Base-by-base conservation (phyloP, 2,797 vertebrate species). In the Micrastur ruficollis region DNA sequence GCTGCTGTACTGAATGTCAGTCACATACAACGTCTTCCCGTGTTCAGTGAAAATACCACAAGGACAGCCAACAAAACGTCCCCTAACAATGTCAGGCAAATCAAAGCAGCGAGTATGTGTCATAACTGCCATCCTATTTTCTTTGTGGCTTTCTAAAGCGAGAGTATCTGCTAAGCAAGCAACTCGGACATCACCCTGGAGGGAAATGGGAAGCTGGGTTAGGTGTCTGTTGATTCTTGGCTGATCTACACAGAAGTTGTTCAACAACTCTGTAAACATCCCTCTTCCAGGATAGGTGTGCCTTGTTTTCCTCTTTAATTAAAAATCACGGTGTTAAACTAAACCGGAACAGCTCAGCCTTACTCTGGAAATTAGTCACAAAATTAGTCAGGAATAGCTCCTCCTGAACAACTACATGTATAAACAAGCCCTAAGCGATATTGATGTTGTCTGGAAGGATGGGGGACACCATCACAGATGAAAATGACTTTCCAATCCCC, bases 351-450 rank as follows among this genome's bases (percentile, higher is more conserved):
- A 71, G 49, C 71, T 84, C 74, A 76, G 52, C 21, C 68, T 87
- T 80, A 73, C 44, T 71, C 94, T 96, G 92, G 84, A 95, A 96
- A 89, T 91, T 82, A 96, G 73, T 92, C 71, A 96, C 2, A 21
- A 82, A 90, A 90, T 89, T 75, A 93, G 81, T 67, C 93, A 87
- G 85, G 52, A 87, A 92, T 38, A 92, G 81, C 71, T 87, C 52
- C 86, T 88, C 65, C 86, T 68, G 67, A 79, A 71, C 52, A 49
- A 40, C 67, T 31, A 29, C 95, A 11, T 47, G 94, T 81, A 75
- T 46, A 61, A 94, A 93, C 89, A 90, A 81, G 92, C 76, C 66
- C 74, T 38, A 55, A 94, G 80, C 65, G 82, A 36, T 38, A 90
- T 79, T 83, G 38, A 65, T 32, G 82, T 76, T 68, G 80, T 53